Conservation (phyloP, 1,140 invertebrate genomes). For the Cyclina sinensis region DNA sequence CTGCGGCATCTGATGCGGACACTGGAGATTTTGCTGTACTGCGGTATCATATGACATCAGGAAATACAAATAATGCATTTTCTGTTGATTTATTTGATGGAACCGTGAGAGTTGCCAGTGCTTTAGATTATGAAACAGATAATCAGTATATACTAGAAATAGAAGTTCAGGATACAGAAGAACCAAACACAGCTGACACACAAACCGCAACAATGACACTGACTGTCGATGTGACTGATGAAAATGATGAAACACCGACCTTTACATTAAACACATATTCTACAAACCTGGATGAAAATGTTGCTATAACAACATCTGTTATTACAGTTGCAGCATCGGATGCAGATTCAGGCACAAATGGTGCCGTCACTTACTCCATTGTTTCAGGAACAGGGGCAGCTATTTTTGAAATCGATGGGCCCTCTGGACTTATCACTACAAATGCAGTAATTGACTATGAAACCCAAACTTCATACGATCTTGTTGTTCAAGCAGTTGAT, state of each 20-base stretch:
- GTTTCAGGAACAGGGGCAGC: constrained; percentile 59
- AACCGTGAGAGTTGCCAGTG: constrained; percentile 63
- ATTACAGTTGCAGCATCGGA: constrained; percentile 65
- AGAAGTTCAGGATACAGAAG: constrained; percentile 65
- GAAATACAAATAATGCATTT: constrained; percentile 60
- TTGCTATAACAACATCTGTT: constrained; percentile 3
- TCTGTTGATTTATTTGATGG: constrained; percentile 67
- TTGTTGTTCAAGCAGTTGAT: constrained; percentile 66
- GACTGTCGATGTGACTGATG: constrained; percentile 88
- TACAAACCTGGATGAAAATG: constrained; percentile 65
- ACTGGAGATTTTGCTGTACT: constrained; percentile 69
- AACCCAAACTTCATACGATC: constrained; percentile 50
- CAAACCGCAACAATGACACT: constrained; percentile 68
- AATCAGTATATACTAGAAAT: constrained; percentile 65
- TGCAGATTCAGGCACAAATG: constrained; percentile 70
- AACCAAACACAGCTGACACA: constrained; percentile 50
- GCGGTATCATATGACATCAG: constrained; percentile 71
- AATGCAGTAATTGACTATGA: constrained; percentile 62
- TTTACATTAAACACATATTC: constrained; percentile 61
- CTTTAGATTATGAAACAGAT: constrained; percentile 75
- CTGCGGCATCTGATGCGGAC: constrained; percentile 73
- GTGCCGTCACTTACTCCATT: constrained; percentile 62
- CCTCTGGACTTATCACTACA: constrained; percentile 49
- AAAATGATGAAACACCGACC: constrained; percentile 91
- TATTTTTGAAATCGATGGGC: constrained; percentile 47